Evolutionary conservation across 2,888 invertebrate genomes (phyloP), one percentile per base, ranked within the genome.

Genomic region (Lasioglossum lativentre): DNA sequence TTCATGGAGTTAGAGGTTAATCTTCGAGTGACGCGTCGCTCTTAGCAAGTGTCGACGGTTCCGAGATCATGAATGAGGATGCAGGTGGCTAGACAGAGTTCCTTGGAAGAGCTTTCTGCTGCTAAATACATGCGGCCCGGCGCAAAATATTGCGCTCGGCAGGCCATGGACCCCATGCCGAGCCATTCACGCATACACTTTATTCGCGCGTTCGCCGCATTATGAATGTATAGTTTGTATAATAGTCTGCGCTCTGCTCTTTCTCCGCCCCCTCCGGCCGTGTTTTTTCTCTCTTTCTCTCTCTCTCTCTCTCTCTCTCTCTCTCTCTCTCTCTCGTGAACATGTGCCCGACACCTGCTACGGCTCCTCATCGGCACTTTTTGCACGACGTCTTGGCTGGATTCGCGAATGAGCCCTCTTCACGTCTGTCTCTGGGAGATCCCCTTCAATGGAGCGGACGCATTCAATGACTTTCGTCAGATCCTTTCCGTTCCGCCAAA

Each of bases 141-240:
- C 70, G 82, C 34, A 88, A 92, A 92, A 91, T 92, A 83, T 90
- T 89, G 88, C 90, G 86, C 82, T 40, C 40, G 90, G 89, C 86
- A 89, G 89, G 87, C 85, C 90, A 89, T 86, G 88, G 90, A 92
- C 93, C 93, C 91, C 93, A 93, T 93, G 91, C 93, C 89, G 91
- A 92, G 93, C 90, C 91, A 82, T 88, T 89, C 88, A 90, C 88
- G 91, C 91, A 89, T 88, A 88, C 91, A 80, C 86, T 92, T 92
- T 91, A 91, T 93, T 91, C 92, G 90, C 88, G 86, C 88, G 86
- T 86, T 83, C 68, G 40, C 47, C 72, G 80, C 79, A 82, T 86
- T 76, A 68, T 74, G 81, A 78, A 80, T 83, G 89, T 81, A 66
- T 83, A 78, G 82, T 79, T 83, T 83, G 89, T 82, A 68, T 85